Conservation (phyloP, 2,113 vertebrate species). For the Planiliza haematocheilus region DNA sequence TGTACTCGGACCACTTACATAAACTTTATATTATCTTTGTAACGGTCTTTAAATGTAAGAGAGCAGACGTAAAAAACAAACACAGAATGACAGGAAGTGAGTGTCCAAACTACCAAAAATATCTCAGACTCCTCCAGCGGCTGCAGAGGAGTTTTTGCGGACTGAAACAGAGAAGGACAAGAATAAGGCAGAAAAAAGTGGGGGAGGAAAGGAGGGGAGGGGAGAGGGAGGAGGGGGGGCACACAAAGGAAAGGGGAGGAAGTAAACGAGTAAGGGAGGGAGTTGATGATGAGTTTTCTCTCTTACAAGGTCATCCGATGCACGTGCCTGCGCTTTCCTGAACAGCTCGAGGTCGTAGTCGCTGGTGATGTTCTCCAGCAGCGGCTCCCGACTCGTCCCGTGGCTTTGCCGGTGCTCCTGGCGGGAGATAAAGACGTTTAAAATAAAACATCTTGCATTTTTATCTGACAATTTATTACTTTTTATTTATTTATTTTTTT, state of each 20-base stretch:
- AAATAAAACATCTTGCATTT: too few relatives aligned
- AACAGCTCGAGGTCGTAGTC: conserved; percentile 99
- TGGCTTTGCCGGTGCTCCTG: conserved; percentile 95
- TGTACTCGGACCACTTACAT: too few relatives aligned
- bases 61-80: conserved; percentile 16
- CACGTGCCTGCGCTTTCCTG: conserved; percentile 96
- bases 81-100: conserved; percentile 51
- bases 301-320: conserved; percentile 97
- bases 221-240: background rate
- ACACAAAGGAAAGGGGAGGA: conserved; percentile 10
- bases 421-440: too few relatives aligned
- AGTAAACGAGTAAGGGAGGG: conserved; percentile 41
- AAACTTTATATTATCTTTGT: too few relatives aligned
- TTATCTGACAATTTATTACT: too few relatives aligned
- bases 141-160: conserved; percentile 59
- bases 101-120: conserved; percentile 67
- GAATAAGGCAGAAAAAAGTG: conserved; percentile 51
- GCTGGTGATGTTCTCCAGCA: conserved; percentile 98
- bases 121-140: conserved; percentile 66
- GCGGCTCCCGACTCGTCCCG: conserved; percentile 91
- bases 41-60: conserved; percentile 15
- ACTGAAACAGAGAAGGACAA: conserved; percentile 69
- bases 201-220: too few relatives aligned
- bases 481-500: too few relatives aligned
- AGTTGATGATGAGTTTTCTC: conserved; percentile 80